These are phyloP conservation scores for Carpatolechia fugitivella DNA, from an alignment of 2,888 invertebrate species.

Conservation along the genomic window DNA sequence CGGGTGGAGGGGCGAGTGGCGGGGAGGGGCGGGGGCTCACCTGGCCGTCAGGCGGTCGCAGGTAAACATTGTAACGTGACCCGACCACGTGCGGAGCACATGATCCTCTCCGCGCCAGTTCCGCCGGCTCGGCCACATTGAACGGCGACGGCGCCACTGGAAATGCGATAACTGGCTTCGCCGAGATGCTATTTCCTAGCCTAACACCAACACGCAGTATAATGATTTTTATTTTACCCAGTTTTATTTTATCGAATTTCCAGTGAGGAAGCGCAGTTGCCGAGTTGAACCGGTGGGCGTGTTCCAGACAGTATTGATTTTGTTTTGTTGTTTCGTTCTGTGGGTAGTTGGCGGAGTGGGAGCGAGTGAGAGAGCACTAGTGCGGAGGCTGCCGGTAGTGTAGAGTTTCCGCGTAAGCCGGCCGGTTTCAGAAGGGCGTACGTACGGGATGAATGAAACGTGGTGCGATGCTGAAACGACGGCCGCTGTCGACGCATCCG, in stretches of 20 bases:
- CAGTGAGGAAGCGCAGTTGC: constrained; percentile 75
- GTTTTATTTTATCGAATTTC: constrained; percentile 77
- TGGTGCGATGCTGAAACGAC: constrained; percentile 77
- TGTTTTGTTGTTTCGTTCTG: constrained; percentile 60
- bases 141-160: constrained; percentile 14
- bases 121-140: constrained; percentile 15
- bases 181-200: constrained; percentile 28
- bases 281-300: constrained; percentile 72
- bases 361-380: constrained; percentile 51
- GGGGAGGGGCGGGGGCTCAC: constrained; percentile 46
- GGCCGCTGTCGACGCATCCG: constrained; percentile 74
- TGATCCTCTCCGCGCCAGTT: constrained; percentile 32
- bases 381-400: constrained; percentile 62
- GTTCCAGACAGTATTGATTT: constrained; percentile 78
- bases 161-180: constrained; percentile 25
- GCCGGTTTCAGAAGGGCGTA: constrained; percentile 56
- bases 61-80: constrained; percentile 78
- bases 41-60: constrained; percentile 68
- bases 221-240: constrained; percentile 74
- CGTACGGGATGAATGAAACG: constrained; percentile 75
- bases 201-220: constrained; percentile 55
- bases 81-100: constrained; percentile 70
- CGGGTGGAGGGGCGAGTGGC: background rate
- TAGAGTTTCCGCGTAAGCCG: constrained; percentile 68
- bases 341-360: constrained; percentile 37